Percentiles rank a stretch among this genome's conserved stretches.
Conservation (phyloP, 2,888 invertebrate genomes). For the Stegana nigrithorax region DNA sequence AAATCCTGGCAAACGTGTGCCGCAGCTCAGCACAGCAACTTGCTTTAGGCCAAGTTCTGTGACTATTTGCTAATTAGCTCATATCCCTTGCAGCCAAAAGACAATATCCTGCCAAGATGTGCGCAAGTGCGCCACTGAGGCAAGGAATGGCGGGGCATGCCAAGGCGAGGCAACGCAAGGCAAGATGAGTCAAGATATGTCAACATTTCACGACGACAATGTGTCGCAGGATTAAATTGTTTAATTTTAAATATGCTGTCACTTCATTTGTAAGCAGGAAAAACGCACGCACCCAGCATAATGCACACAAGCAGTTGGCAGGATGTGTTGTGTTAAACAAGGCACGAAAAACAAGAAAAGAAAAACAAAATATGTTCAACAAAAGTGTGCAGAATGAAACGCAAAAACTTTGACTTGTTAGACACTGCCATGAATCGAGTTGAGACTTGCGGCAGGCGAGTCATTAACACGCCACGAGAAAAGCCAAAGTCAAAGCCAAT, state of each 20-base stretch:
- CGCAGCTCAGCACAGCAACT: not conserved
- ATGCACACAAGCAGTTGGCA: not conserved
- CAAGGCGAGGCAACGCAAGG: constrained; percentile 48
- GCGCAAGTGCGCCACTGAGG: constrained; percentile 28
- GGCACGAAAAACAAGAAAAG: not conserved
- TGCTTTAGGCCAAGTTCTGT: constrained; percentile 23
- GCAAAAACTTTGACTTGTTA: constrained; percentile 32
- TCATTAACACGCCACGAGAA: constrained; percentile 66
- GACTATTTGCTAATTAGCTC: constrained; percentile 59
- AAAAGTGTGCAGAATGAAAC: constrained; percentile 9
- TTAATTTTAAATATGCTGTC: constrained; percentile 62
- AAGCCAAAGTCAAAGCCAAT: too few species aligned
- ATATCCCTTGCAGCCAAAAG: constrained; percentile 53
- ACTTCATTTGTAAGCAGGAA: constrained; percentile 60
- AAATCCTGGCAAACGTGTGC: not conserved
- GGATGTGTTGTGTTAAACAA: not conserved
- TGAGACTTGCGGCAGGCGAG: too few species aligned
- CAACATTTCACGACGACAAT: constrained; percentile 41
- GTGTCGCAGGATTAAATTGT: constrained; percentile 59
- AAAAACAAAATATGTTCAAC: constrained; percentile 20
- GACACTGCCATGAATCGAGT: constrained; percentile 5
- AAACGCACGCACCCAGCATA: not conserved
- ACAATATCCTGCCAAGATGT: constrained; percentile 33
- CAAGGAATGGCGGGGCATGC: constrained; percentile 35
- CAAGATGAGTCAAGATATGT: constrained; percentile 35